A percentile compares a stretch with the other conserved stretches of the same genome.
Conservation (phyloP, 2,888 invertebrate genomes). For the Polylopha cassiicola region DNA sequence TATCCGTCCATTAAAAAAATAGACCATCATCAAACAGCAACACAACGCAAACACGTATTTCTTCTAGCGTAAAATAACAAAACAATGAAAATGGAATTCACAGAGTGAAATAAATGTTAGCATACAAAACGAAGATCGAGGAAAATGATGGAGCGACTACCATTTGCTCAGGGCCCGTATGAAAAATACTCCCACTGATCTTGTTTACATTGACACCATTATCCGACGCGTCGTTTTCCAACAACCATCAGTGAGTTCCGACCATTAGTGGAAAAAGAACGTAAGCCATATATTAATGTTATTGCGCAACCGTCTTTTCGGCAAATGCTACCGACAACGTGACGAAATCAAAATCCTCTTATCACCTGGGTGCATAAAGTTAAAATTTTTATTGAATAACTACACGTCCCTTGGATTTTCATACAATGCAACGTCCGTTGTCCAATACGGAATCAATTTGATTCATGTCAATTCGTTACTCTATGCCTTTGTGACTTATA, state of each 20-base stretch:
- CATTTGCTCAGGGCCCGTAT: slow-evolving; percentile 55
- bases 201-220: slow-evolving; percentile 66
- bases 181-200: slow-evolving; percentile 63
- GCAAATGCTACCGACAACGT: slow-evolving; percentile 39
- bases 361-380: slow-evolving; percentile 55
- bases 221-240: slow-evolving; percentile 41
- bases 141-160: slow-evolving; percentile 55
- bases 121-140: slow-evolving; percentile 55
- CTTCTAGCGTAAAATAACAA: slow-evolving; percentile 36
- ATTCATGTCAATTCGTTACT: too few relatives aligned
- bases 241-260: slow-evolving; percentile 26
- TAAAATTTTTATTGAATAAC: slow-evolving; percentile 63
- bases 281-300: slow-evolving; percentile 28
- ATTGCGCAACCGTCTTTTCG: slow-evolving; percentile 16
- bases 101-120: slow-evolving; percentile 53
- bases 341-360: slow-evolving; percentile 59
- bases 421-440: slow-evolving; percentile 5
- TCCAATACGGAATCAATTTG: slow-evolving; percentile 11
- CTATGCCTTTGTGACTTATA: too few relatives aligned
- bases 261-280: slow-evolving; percentile 3
- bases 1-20: slow-evolving; percentile 12
- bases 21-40: slow-evolving; percentile 28
- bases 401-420: slow-evolving; percentile 25
- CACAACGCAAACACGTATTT: slow-evolving; percentile 31
- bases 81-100: slow-evolving; percentile 48